These are phyloP conservation scores for Brachylomia viminalis DNA, from an alignment of 2,888 invertebrate genomes.

Conservation along the genomic window DNA sequence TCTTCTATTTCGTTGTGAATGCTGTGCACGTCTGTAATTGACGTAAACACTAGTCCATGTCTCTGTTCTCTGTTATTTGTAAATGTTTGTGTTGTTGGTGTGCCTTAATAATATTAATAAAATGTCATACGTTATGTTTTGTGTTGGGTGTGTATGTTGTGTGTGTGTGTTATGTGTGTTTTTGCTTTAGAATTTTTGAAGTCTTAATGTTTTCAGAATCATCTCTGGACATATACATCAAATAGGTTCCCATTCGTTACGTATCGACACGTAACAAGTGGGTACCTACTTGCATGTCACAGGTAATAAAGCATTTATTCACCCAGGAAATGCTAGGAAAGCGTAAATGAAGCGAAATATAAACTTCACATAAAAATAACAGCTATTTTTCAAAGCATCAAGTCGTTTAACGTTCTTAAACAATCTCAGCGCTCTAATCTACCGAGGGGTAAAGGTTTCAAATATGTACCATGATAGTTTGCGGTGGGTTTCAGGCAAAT, in stretches of 20 bases:
- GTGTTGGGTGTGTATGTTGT: too few relatives aligned
- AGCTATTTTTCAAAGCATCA: background rate
- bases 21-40: too few relatives aligned
- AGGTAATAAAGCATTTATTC: background rate
- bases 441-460: conserved; percentile 52
- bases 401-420: conserved; percentile 44
- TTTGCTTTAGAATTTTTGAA: background rate
- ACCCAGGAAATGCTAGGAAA: background rate
- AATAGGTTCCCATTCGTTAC: too few relatives aligned
- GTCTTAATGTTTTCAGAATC: background rate
- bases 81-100: too few relatives aligned
- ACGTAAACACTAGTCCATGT: too few relatives aligned
- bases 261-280: background rate
- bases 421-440: conserved; percentile 40
- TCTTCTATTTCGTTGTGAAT: too few relatives aligned
- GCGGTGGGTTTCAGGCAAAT: conserved; percentile 76
- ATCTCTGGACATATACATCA: too few relatives aligned
- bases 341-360: background rate
- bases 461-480: conserved; percentile 69
- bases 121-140: too few relatives aligned
- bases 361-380: background rate
- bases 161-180: too few relatives aligned
- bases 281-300: background rate
- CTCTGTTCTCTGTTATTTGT: too few relatives aligned
- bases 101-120: too few relatives aligned